A percentile compares a stretch with the other conserved stretches of the same genome.
phyloP scores from a whole-genome alignment of 2,113 vertebrate genomes.

The Uropsilus gracilis region DNA sequence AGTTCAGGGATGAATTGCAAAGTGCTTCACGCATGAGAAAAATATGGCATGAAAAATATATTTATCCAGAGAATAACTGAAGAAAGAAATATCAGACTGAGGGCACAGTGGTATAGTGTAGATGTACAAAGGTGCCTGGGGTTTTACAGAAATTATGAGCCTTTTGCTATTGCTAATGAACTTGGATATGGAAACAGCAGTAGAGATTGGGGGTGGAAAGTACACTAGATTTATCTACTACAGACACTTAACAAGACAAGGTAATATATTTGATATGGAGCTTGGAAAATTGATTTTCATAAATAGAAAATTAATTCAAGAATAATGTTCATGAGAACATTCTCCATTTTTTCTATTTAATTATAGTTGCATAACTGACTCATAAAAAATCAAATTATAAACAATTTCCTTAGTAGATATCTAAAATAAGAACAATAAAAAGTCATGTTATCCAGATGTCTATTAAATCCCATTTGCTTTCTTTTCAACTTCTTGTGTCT shows the following conservation, averaged over 20 bases:
- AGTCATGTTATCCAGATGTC: neutral
- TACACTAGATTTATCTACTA: neutral
- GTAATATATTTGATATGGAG: neutral
- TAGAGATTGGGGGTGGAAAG: neutral
- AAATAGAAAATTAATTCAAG: slow-evolving; percentile 22
- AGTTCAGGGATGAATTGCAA: neutral
- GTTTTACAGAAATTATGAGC: neutral
- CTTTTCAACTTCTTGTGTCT: neutral
- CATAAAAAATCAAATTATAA: slow-evolving; percentile 37
- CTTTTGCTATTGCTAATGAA: neutral
- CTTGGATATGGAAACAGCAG: neutral
- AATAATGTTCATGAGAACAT: neutral
- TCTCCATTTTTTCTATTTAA: slow-evolving; percentile 21
- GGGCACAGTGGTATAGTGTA: neutral
- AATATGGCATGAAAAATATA: neutral
- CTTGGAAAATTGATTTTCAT: neutral
- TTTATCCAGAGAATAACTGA: slow-evolving; percentile 4
- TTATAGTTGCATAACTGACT: neutral
- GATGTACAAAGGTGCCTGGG: neutral
- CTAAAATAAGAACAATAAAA: neutral
- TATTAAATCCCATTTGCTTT: neutral
- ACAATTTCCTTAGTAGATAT: neutral
- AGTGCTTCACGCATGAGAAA: neutral
- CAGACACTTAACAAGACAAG: neutral
- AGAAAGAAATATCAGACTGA: neutral